phyloP scores from a whole-genome alignment of 2,888 invertebrate genomes.

The Cotesia congregata region DNA sequence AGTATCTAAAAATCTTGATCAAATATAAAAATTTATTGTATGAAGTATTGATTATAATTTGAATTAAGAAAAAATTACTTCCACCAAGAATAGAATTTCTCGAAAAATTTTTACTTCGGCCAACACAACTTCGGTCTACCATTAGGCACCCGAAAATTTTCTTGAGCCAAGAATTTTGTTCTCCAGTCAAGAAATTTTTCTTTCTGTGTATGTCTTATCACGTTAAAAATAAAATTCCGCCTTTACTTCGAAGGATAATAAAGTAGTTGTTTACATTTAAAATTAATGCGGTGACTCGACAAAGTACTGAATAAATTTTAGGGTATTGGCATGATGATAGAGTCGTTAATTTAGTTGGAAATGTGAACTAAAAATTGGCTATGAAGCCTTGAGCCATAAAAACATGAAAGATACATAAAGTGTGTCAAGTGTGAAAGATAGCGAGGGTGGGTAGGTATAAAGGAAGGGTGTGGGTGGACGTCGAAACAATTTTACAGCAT shows the following conservation, averaged over 20 bases:
- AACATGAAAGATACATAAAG: background rate
- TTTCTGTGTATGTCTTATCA: too few relatives aligned
- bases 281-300: background rate
- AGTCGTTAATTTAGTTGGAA: background rate
- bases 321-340: conserved; percentile 2
- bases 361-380: background rate
- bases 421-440: background rate
- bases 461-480: background rate
- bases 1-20: too few relatives aligned
- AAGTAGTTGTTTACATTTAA: background rate
- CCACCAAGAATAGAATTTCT: too few relatives aligned
- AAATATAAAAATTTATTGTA: too few relatives aligned
- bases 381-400: background rate
- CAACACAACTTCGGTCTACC: too few relatives aligned
- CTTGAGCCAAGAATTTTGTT: too few relatives aligned
- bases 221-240: too few relatives aligned
- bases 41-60: too few relatives aligned
- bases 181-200: too few relatives aligned
- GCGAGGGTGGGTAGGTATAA: background rate
- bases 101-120: too few relatives aligned
- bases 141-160: too few relatives aligned
- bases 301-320: background rate
- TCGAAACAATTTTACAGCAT: conserved; percentile 16
- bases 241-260: background rate
- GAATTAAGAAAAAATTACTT: too few relatives aligned